Percentiles rank a stretch among this genome's conserved stretches.
phyloP scores from a whole-genome alignment of 2,113 vertebrate genomes.

The Xiphophorus maculatus region DNA sequence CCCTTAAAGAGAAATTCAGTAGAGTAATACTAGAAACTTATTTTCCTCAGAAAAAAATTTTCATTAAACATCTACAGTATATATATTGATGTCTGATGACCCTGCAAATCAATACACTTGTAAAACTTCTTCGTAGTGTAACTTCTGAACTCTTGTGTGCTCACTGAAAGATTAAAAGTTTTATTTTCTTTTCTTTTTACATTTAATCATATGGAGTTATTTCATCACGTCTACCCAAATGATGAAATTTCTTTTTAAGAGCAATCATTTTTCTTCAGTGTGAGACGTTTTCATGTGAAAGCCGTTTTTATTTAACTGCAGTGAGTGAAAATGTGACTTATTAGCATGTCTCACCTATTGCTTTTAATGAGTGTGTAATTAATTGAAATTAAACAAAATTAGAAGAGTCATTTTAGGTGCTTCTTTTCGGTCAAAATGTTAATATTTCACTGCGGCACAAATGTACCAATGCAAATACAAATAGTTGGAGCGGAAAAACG shows the following conservation, averaged over 20 bases:
- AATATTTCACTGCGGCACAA: constrained; percentile 23
- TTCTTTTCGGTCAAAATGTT: constrained; percentile 22
- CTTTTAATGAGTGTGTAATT: constrained; percentile 43
- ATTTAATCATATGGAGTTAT: background rate
- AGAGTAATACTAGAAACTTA: no score
- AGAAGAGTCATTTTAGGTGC: constrained; percentile 30
- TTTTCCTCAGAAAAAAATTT: no score
- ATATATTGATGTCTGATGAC: no score
- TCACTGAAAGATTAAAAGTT: no score
- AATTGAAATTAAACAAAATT: constrained; percentile 36
- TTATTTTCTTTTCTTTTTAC: background rate
- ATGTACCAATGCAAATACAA: constrained; percentile 37
- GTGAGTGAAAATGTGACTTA: constrained; percentile 9
- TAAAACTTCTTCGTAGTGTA: no score
- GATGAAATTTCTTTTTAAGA: background rate
- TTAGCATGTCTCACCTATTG: constrained; percentile 20
- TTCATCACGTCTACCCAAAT: background rate
- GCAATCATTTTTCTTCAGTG: background rate
- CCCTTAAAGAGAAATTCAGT: no score
- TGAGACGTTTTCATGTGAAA: background rate
- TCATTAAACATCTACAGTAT: no score
- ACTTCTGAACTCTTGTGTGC: no score
- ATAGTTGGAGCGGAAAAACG: constrained; percentile 30
- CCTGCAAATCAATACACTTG: no score
- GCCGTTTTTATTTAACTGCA: background rate